Base-by-base conservation (phyloP, 2,888 invertebrate genomes). In the Morpho helenor region DNA sequence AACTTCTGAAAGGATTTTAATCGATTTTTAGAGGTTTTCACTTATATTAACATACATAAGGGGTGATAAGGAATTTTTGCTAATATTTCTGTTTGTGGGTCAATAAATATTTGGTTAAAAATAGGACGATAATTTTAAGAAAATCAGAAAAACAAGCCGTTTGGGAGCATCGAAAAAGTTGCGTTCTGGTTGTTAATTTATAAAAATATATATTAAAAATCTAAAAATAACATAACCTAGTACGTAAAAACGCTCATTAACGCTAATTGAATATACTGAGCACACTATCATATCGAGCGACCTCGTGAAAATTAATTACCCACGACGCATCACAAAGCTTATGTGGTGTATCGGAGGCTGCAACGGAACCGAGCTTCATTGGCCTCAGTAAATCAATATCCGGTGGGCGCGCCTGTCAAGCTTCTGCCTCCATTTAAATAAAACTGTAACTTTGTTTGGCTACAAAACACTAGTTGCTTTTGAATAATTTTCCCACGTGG, bases 331-430 rank as follows among this genome's bases (percentile, higher is more conserved):
- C 68, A 71, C 82, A 80, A 78, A 81, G 80, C 75, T 79, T 76
- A 77, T 77, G 75, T 77, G 73, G 63, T 68, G 69, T 71, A 68
- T 69, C 69, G 73, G 72, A 71, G 71, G 70, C 71, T 75, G 72
- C 74, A 73, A 70, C 78, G 84, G 84, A 80, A 80, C 75, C 69
- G 68, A 68, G 76, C 76, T 76, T 72, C 74, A 80, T 76, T 80
- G 81, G 79, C 74, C 75, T 72, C 76, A 75, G 78, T 87, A 84
- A 88, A 87, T 87, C 87, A 86, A 89, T 89, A 88, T 87, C 88
- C 89, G 85, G 83, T 79, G 76, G 74, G 75, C 70, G 75, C 75
- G 79, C 72, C 72, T 70, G 71, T 72, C 77, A 69, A 73, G 70
- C 70, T 69, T 68, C 63, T 62, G 67, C 67, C 65, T 64, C 62